These are phyloP conservation scores for Sebastes steindachneri DNA, from an alignment of 2,797 vertebrate species.

Conservation along the genomic window DNA sequence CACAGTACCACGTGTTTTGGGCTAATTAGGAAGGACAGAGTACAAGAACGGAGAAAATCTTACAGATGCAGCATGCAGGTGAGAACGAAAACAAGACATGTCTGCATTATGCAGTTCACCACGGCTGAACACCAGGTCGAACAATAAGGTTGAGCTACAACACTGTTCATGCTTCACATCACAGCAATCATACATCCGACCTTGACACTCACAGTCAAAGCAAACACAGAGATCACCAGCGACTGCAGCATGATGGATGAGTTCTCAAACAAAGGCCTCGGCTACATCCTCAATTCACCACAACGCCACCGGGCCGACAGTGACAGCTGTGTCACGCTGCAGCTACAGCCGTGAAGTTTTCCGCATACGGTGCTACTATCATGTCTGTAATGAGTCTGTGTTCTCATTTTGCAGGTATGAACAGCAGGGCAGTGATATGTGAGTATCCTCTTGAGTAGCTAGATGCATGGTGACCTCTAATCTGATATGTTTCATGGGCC, in stretches of 20 bases:
- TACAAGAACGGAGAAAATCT: background rate
- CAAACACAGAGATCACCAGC: constrained; percentile 51
- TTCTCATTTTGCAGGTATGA: constrained; percentile 5
- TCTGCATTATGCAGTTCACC: background rate
- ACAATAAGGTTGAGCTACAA: background rate
- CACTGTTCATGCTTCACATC: constrained; percentile 27
- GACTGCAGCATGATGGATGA: constrained; percentile 57
- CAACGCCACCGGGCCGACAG: background rate
- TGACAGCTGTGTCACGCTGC: constrained; percentile 7
- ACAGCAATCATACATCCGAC: constrained; percentile 37
- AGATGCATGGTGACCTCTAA: background rate
- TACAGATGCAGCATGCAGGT: background rate
- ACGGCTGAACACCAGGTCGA: background rate
- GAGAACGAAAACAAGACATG: background rate
- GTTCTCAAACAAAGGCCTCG: constrained; percentile 37
- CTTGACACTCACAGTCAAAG: constrained; percentile 37
- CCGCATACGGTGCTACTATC: background rate
- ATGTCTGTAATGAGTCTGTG: background rate
- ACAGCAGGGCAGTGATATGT: background rate
- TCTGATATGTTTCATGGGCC: background rate
- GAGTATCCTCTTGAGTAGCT: background rate
- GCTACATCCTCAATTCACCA: constrained; percentile 25
- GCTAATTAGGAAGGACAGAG: background rate
- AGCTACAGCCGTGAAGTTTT: constrained; percentile 3
- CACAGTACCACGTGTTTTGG: background rate